These are phyloP conservation scores for Aricia agestis DNA, from an alignment of 1,140 invertebrate genomes.

Conservation along the genomic window DNA sequence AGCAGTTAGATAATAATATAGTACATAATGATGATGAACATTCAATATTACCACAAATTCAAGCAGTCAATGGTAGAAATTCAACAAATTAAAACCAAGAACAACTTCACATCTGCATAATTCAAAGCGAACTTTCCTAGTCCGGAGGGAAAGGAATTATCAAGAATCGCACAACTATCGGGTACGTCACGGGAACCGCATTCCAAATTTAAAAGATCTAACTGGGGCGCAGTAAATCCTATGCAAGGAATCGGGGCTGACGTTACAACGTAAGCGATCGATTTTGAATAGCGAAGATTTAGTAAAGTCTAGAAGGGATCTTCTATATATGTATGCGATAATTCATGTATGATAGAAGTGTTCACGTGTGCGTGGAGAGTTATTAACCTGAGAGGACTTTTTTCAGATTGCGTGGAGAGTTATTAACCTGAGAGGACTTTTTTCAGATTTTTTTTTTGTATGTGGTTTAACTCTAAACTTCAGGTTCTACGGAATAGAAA, in stretches of 20 bases:
- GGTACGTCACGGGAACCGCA: slow-evolving; percentile 26
- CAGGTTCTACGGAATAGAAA: too few species aligned
- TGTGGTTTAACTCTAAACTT: too few species aligned
- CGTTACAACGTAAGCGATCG: slow-evolving; percentile 42
- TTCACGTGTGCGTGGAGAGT: too few species aligned
- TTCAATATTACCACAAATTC: neutral
- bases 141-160: slow-evolving; percentile 23
- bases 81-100: neutral
- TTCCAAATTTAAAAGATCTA: slow-evolving; percentile 53
- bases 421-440: too few species aligned
- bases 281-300: slow-evolving; percentile 35
- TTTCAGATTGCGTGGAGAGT: too few species aligned
- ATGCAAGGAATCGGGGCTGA: slow-evolving; percentile 35
- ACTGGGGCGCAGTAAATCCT: slow-evolving; percentile 39
- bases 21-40: neutral
- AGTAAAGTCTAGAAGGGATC: neutral
- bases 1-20: too few species aligned
- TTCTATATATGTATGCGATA: too few species aligned
- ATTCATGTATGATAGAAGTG: too few species aligned
- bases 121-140: slow-evolving; percentile 8
- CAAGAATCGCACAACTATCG: slow-evolving; percentile 23
- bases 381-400: too few species aligned
- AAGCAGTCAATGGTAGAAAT: neutral
- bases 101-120: slow-evolving; percentile 1
- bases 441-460: too few species aligned